Base-by-base conservation (phyloP, 2,888 invertebrate species). In the Alsophila aescularia region DNA sequence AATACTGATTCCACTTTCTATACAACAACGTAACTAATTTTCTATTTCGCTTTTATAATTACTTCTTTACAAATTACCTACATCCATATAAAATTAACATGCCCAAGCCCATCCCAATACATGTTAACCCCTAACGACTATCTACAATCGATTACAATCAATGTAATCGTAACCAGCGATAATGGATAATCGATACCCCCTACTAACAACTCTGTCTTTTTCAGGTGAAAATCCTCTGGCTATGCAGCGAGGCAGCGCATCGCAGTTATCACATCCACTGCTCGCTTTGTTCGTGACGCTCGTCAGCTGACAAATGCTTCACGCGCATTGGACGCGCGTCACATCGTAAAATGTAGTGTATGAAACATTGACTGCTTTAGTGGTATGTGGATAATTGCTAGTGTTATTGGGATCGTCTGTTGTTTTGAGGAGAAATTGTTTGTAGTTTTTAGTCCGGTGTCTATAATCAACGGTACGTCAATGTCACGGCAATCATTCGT, bases 171-270 rank as follows among this genome's bases (percentile, higher is more conserved):
- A 21, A 54, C 42, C 37, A 55, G 50, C 50, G 50, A 42, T 51
- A 56, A 52, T 58, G 36, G 47, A 56, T n/a, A 51, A 45, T 52
- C 42, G 47, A 50, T 54, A 29, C 29, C 36, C 34, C 15, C 48
- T 52, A 67, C 58, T 62, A 65, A 49, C 42, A 27, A 0, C 31
- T 39, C 35, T 62, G 69, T 73, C 58, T 52, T 68, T 79, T 73
- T 31, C 89, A 92, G 92, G 90, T 53, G 92, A 92, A 62, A 92
- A 92, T 58, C 92, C 92, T 43, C 74, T 92, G 27, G 92, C 92
- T 48, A 92, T 92, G 92, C 92, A 92, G 58, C 83, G 92, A n/a
- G 92, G 92, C 8, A 66, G 72, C 24, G 79, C 83, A 0, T 75
- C 86, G 14, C 64, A 73, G 3, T 62, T 73, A 10, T 72, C 83